Percentiles rank a stretch among this genome's conserved stretches.
phyloP scores from a whole-genome alignment of 2,888 invertebrate species.

The Mesorhabditis belari region DNA sequence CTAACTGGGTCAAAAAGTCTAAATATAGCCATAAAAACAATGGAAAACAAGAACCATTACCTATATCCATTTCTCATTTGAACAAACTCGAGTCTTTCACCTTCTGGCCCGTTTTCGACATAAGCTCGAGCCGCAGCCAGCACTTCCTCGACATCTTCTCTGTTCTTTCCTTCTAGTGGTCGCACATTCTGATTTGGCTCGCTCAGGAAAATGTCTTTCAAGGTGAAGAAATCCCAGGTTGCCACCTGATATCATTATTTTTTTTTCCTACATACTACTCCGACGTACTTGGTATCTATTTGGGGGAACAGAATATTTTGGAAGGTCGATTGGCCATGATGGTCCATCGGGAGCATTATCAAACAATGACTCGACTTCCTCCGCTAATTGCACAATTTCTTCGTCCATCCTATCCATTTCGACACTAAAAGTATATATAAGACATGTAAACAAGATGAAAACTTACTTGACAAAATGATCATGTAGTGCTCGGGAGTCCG shows the following conservation, averaged over 20 bases:
- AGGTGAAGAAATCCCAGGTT: slow-evolving; percentile 79
- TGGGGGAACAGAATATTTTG: slow-evolving; percentile 65
- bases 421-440: slow-evolving; percentile 13
- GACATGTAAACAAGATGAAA: not conserved
- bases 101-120: slow-evolving; percentile 18
- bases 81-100: slow-evolving; percentile 37
- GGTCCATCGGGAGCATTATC: slow-evolving; percentile 54
- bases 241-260: slow-evolving; percentile 68
- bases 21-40: slow-evolving; percentile 1
- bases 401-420: slow-evolving; percentile 52
- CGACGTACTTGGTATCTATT: slow-evolving; percentile 59
- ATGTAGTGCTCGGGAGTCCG: slow-evolving; percentile 55
- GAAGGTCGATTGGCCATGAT: slow-evolving; percentile 72
- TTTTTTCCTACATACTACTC: not conserved
- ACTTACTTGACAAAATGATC: slow-evolving; percentile 35
- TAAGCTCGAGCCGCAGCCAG: slow-evolving; percentile 19
- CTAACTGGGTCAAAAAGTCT: slow-evolving; percentile 71
- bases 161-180: slow-evolving; percentile 57
- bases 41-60: slow-evolving; percentile 6
- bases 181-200: slow-evolving; percentile 71
- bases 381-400: slow-evolving; percentile 57
- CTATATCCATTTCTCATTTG: slow-evolving; percentile 43
- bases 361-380: slow-evolving; percentile 49
- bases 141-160: slow-evolving; percentile 65
- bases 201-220: slow-evolving; percentile 73